Evolutionary conservation across 37 sponge, comb jelly and placozoan genomes (phyloP), one percentile per base, ranked within the genome.

Genomic region (Ianthella basta): DNA sequence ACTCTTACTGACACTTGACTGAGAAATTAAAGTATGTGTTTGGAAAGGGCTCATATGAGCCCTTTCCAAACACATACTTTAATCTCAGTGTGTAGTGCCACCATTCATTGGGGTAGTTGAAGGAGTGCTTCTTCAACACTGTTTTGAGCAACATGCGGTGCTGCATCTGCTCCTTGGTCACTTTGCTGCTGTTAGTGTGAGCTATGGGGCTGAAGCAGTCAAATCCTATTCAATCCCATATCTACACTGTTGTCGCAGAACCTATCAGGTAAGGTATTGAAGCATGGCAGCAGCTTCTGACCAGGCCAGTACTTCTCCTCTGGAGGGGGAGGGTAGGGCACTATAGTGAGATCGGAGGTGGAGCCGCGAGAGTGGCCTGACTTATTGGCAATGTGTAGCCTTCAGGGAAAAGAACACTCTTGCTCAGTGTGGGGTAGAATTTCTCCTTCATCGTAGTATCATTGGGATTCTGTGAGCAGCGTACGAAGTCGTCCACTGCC

Each of bases 31-130:
- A 83, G 29, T 83, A 83, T 0, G 84, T 83, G 72, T 83, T 15
- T 64, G 69, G 69, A 83, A 36, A 83, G 14, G 72, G 72, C 38
- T 83, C 84, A 69, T 83, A n/a, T n/a, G n/a, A n/a, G n/a, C n/a
- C n/a, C n/a, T n/a, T n/a, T n/a, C n/a, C n/a, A n/a, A n/a, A n/a
- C n/a, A n/a, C n/a, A n/a, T n/a, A n/a, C n/a, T n/a, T n/a, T n/a
- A n/a, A 4, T 34, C 39, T 30, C 5, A 69, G 39, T 37, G 56
- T 70, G 37, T 64, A 83, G 56, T 83, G 84, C 84, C 84, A 83
- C 84, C 84, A 83, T 27, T 83, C 84, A 23, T 36, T 33, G 18
- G 23, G 16, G 77, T 83, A 83, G 57, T 83, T 66, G 69, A 83
- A 83, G 41, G 33, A 36, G 50, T 74, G 37, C 44, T 65, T 32